Evolutionary conservation across 2,888 invertebrate species (phyloP).

Genomic region (Lumbricus terrestris): DNA sequence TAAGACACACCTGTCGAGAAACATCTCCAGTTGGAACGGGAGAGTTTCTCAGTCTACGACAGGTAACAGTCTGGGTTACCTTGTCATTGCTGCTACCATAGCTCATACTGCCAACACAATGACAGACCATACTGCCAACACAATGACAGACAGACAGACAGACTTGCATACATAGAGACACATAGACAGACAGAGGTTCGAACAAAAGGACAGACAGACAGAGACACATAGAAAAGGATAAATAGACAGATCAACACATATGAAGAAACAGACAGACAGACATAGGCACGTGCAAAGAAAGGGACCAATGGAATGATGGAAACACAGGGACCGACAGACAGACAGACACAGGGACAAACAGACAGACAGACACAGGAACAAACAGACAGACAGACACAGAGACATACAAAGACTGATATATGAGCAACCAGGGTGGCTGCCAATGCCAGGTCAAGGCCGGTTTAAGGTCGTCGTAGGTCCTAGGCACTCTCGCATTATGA

Average conservation of each 20-base stretch:
- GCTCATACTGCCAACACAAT: neutral
- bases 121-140: neutral
- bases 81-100: neutral
- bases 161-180: neutral
- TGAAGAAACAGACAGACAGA: no score
- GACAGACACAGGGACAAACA: no score
- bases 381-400: no score
- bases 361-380: neutral
- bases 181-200: neutral
- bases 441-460: neutral
- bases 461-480: no score
- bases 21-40: constrained; percentile 11
- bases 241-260: neutral
- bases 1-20: constrained; percentile 9
- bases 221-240: neutral
- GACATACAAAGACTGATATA: neutral
- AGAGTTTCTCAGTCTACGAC: constrained; percentile 4
- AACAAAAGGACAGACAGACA: neutral
- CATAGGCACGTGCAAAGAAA: no score
- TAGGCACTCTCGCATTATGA: no score
- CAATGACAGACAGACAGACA: neutral
- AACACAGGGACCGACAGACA: no score
- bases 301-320: no score
- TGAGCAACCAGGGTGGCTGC: neutral
- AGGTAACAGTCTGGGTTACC: constrained; percentile 16